Evolutionary conservation across 2,113 vertebrate species (phyloP).

Genomic region (Dolichotis patagonum): DNA sequence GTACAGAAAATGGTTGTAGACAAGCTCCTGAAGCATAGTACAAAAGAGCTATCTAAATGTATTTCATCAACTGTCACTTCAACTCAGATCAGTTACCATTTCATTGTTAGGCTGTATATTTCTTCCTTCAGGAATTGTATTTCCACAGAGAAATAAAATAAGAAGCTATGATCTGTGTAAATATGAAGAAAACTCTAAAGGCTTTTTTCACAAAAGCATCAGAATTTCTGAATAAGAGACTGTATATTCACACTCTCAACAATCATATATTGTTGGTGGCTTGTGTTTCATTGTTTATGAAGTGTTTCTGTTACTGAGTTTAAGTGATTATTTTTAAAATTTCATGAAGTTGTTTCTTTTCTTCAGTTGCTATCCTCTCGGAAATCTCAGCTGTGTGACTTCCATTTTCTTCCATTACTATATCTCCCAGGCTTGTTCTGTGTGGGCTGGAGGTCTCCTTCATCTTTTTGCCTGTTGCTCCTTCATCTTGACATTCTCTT

Average conservation of each 20-base stretch:
- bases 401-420: too few species aligned
- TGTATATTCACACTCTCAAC: neutral
- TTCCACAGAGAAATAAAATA: constrained; percentile 69
- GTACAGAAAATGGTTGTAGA: neutral
- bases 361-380: too few species aligned
- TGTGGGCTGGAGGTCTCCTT: too few species aligned
- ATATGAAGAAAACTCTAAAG: constrained; percentile 57
- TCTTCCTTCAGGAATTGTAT: constrained; percentile 54
- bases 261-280: constrained; percentile 9
- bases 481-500: too few species aligned
- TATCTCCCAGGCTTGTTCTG: too few species aligned
- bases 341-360: too few species aligned
- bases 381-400: too few species aligned
- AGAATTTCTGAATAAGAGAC: constrained; percentile 59
- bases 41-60: neutral
- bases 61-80: constrained; percentile 46
- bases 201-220: constrained; percentile 56
- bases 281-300: constrained; percentile 59
- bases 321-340: too few species aligned
- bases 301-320: neutral
- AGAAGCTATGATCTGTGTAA: constrained; percentile 70
- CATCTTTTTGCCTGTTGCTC: too few species aligned
- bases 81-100: constrained; percentile 64
- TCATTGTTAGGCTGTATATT: constrained; percentile 41
- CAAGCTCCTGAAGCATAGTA: neutral